Percentiles rank a stretch among this genome's conserved stretches.
phyloP scores from a whole-genome alignment of 2,113 vertebrate genomes.

The Paralichthys olivaceus region DNA sequence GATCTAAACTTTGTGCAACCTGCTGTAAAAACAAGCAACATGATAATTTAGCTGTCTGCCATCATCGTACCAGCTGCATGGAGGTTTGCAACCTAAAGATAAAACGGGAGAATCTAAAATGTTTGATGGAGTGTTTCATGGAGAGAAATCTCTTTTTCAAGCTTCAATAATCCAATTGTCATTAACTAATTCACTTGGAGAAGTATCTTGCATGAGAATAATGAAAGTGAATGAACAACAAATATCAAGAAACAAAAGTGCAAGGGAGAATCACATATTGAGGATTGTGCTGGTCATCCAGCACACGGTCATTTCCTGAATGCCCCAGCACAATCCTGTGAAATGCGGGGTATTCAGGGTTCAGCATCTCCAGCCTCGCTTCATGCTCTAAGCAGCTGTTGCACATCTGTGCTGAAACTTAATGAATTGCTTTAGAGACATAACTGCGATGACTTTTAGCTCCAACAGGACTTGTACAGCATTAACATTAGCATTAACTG shows the following conservation, averaged over 20 bases:
- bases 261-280: background rate
- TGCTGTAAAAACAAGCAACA: conserved; percentile 1
- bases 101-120: conserved; percentile 7
- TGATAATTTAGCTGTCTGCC: background rate
- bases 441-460: no score
- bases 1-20: background rate
- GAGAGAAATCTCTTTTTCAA: background rate
- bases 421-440: conserved; percentile 9
- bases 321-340: conserved; percentile 2
- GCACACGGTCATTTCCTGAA: no score
- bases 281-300: background rate
- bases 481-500: background rate
- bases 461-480: background rate
- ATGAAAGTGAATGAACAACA: background rate
- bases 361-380: conserved; percentile 3
- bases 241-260: background rate
- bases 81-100: conserved; percentile 1
- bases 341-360: conserved; percentile 28
- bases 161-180: background rate
- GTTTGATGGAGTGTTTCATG: background rate
- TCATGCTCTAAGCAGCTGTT: conserved; percentile 55
- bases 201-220: background rate
- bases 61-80: conserved; percentile 5
- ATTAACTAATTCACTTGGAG: background rate
- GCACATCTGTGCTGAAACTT: conserved; percentile 53